Evolutionary conservation across 2,888 invertebrate species (phyloP).

Genomic region (Sinhomidia bicolor): DNA sequence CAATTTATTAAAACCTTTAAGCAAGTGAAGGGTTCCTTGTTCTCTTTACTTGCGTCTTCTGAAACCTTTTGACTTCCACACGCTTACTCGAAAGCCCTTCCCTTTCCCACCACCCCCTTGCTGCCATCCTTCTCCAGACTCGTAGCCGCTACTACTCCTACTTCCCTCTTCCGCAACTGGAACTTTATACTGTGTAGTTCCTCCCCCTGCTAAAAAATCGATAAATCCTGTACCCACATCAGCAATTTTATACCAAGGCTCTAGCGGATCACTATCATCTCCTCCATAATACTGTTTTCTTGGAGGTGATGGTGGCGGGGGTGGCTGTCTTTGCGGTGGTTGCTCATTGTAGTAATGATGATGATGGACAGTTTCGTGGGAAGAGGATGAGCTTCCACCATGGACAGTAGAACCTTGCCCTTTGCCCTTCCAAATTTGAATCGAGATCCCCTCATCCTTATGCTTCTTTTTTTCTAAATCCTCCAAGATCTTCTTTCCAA

Average conservation of each 20-base stretch:
- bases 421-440: conserved; percentile 53
- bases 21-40: background rate
- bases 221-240: conserved; percentile 6
- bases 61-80: conserved; percentile 42
- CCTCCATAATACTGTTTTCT: background rate
- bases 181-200: background rate
- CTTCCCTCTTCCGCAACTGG: background rate
- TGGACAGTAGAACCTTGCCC: background rate
- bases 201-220: conserved; percentile 17
- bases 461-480: conserved; percentile 42
- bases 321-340: background rate
- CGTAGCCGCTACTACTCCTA: no score
- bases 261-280: no score
- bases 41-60: background rate
- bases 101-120: conserved; percentile 14
- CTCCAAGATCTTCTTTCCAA: conserved; percentile 48
- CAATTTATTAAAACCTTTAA: background rate
- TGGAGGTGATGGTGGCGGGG: conserved; percentile 23
- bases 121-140: background rate
- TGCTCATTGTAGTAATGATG: conserved; percentile 39
- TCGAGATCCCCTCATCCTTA: conserved; percentile 42
- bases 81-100: conserved; percentile 37
- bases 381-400: background rate
- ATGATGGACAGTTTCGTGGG: conserved; percentile 22
- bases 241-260: background rate